A percentile compares a stretch with the other conserved stretches of the same genome.
phyloP scores from a whole-genome alignment of 2,888 invertebrate species.

The Allacma fusca region DNA sequence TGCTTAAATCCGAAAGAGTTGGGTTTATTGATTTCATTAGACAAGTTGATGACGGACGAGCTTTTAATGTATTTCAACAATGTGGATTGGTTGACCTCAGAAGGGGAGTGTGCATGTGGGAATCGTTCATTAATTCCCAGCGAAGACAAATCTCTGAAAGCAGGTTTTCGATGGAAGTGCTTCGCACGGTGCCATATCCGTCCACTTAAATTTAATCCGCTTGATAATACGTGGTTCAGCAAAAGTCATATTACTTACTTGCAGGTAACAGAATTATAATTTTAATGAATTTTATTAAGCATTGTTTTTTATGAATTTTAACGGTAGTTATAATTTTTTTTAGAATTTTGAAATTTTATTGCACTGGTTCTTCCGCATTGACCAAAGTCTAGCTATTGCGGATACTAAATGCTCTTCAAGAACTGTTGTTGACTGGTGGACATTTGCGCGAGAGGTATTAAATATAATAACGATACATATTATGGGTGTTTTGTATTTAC shows the following conservation, averaged over 20 bases:
- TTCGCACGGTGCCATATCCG: not conserved
- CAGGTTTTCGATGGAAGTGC: not conserved
- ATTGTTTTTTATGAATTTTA: not conserved
- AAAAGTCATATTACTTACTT: not conserved
- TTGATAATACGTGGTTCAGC: not conserved
- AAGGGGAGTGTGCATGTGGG: not conserved
- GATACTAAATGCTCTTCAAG: not conserved
- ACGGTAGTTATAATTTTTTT: no score
- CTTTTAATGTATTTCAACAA: not conserved
- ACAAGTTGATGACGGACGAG: not conserved
- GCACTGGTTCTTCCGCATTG: not conserved
- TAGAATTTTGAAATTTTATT: conserved; percentile 2
- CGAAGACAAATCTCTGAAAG: not conserved
- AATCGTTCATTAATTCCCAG: not conserved
- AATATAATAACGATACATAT: no score
- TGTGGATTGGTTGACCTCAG: not conserved
- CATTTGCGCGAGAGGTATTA: conserved; percentile 5
- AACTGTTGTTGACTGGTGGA: not conserved
- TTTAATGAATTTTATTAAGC: not conserved
- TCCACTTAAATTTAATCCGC: not conserved
- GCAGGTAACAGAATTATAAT: not conserved
- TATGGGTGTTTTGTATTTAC: not conserved
- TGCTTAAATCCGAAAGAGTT: not conserved
- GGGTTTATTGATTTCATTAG: conserved; percentile 15
- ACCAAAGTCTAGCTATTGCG: not conserved